These are phyloP conservation scores for Pandion haliaetus DNA, from an alignment of 2,113 vertebrate genomes.

Conservation along the genomic window DNA sequence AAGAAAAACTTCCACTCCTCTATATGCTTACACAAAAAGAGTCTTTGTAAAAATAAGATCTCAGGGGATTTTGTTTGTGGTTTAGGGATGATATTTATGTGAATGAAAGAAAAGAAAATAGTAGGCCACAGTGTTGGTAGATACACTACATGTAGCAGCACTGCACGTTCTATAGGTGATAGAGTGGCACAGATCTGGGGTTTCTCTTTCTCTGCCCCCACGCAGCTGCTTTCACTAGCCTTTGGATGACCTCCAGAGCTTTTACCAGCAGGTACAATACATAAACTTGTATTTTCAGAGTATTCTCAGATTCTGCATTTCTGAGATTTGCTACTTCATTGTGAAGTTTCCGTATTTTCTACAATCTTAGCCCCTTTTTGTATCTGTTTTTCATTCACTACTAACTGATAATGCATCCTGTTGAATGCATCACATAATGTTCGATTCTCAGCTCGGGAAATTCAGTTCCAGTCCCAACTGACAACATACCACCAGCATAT, in stretches of 20 bases:
- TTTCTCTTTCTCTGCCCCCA: neutral
- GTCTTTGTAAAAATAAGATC: neutral
- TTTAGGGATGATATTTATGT: neutral
- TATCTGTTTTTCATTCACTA: neutral
- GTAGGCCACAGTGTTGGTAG: neutral
- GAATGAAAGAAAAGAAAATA: neutral
- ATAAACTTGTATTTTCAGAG: neutral
- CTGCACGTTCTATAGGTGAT: neutral
- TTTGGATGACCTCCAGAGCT: neutral
- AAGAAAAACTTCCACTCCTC: neutral
- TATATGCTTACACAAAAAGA: neutral
- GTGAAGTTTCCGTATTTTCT: neutral
- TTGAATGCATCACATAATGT: neutral
- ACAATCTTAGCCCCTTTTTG: neutral
- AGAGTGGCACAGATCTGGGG: neutral
- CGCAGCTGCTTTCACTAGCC: neutral
- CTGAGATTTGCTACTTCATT: neutral
- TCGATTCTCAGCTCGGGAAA: slow-evolving; percentile 20
- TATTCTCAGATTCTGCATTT: neutral
- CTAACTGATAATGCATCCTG: neutral
- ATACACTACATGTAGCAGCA: neutral
- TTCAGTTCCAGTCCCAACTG: neutral
- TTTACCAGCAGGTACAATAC: neutral
- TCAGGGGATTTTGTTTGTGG: neutral
- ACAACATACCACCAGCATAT: neutral